These are phyloP conservation scores for Chloromyia formosa DNA, from an alignment of 2,888 invertebrate species.

Conservation along the genomic window DNA sequence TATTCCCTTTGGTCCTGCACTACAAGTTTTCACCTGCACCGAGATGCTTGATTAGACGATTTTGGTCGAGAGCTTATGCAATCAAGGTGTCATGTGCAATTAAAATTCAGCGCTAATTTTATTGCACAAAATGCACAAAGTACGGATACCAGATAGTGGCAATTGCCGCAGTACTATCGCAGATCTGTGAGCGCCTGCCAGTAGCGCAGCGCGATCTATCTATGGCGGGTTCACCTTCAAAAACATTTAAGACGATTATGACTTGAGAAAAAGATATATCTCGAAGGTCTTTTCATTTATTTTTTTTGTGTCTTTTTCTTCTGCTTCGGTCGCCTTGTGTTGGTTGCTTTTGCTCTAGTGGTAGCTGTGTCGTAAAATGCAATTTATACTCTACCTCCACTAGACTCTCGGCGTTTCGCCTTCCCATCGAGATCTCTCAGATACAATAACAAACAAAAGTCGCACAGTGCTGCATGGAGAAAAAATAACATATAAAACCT, in stretches of 20 bases:
- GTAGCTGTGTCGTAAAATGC: not conserved
- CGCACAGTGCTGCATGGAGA: too few relatives aligned
- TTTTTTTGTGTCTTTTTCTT: slow-evolving; percentile 32
- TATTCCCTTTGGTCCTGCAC: too few relatives aligned
- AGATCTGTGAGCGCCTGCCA: not conserved
- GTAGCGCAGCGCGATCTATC: slow-evolving; percentile 15
- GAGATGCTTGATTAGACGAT: too few relatives aligned
- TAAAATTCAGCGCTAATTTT: slow-evolving; percentile 10
- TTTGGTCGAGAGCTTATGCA: too few relatives aligned
- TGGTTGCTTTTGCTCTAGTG: not conserved
- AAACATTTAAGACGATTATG: slow-evolving; percentile 39
- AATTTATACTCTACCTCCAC: not conserved
- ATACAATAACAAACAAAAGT: slow-evolving; percentile 12
- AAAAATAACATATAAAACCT: slow-evolving; percentile 13
- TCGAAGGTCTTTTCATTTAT: slow-evolving; percentile 28
- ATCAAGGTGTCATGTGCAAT: not conserved
- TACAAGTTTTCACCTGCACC: too few relatives aligned
- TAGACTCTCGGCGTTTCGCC: slow-evolving; percentile 23
- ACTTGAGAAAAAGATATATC: slow-evolving; percentile 38
- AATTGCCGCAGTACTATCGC: not conserved
- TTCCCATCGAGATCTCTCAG: slow-evolving; percentile 12
- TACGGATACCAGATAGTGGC: not conserved
- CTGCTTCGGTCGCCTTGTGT: slow-evolving; percentile 13
- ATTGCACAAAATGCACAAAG: not conserved
- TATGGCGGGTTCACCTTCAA: slow-evolving; percentile 32